Conservation (phyloP, 2,888 invertebrate species). For the Scelioninae gen. 2 region DNA sequence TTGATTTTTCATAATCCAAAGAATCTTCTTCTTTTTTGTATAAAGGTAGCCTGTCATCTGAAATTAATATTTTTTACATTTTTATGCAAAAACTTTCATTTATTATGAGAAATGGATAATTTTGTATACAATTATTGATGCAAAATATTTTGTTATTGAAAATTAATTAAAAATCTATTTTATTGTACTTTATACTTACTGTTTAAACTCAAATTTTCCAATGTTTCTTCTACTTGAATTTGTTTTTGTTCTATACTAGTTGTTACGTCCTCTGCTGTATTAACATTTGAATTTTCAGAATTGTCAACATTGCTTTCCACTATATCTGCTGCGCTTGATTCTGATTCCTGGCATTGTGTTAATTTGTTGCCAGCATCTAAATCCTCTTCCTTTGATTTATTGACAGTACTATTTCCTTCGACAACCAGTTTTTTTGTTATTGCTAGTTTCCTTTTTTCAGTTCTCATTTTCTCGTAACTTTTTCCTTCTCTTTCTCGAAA, state of each 20-base stretch:
- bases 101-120: no score
- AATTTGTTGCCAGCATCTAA: conserved; percentile 34
- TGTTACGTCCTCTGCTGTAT: conserved; percentile 63
- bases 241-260: conserved; percentile 5
- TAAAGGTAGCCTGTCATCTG: conserved; percentile 37
- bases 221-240: conserved; percentile 17
- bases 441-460: conserved; percentile 71
- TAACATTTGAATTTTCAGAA: conserved; percentile 10
- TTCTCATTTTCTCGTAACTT: conserved; percentile 74
- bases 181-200: no score
- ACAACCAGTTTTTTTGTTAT: conserved; percentile 69
- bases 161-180: no score
- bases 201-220: conserved; percentile 39
- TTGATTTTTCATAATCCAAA: conserved; percentile 60
- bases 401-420: conserved; percentile 61
- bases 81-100: no score
- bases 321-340: conserved; percentile 1
- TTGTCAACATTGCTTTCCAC: not conserved
- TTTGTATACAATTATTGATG: no score
- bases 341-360: not conserved
- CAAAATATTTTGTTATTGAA: no score
- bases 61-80: conserved; percentile 6
- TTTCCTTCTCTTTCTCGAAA: conserved; percentile 71
- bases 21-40: conserved; percentile 42
- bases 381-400: conserved; percentile 62